Evolutionary conservation across 2,113 vertebrate species (phyloP).

Genomic region (Urocynchramus pylzowi): DNA sequence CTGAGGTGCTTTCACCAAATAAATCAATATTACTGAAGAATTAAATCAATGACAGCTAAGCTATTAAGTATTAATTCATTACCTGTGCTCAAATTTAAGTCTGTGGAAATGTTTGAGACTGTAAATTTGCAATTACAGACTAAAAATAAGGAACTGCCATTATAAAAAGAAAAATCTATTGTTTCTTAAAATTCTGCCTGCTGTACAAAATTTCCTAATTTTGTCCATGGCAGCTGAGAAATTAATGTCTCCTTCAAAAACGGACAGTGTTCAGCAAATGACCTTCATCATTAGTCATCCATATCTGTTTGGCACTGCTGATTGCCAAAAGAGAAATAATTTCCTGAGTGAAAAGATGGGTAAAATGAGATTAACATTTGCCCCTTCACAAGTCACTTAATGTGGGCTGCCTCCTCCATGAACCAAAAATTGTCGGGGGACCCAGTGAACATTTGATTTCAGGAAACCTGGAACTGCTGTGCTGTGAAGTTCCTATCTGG

Average conservation of each 20-base stretch:
- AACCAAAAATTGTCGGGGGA: background rate
- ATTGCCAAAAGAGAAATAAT: conserved; percentile 18
- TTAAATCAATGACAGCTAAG: background rate
- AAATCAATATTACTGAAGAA: background rate
- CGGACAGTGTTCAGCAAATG: background rate
- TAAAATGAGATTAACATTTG: conserved; percentile 37
- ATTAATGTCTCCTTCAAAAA: background rate
- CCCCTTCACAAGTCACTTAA: background rate
- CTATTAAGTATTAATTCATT: background rate
- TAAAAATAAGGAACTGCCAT: background rate
- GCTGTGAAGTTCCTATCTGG: background rate
- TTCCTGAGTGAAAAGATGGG: conserved; percentile 35
- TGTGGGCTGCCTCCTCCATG: background rate
- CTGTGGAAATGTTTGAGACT: background rate
- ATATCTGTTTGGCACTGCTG: background rate
- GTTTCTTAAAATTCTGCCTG: background rate
- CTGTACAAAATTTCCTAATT: background rate
- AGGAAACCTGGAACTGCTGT: background rate
- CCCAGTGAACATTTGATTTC: background rate
- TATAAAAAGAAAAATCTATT: background rate
- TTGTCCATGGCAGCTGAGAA: background rate
- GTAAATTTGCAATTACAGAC: background rate
- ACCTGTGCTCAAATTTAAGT: background rate
- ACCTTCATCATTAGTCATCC: background rate
- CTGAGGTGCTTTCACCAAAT: background rate